Percentiles rank a stretch among this genome's conserved stretches.
Evolutionary conservation across 2,797 vertebrate genomes (phyloP).

Genomic region (Sebastes hopkinsi): DNA sequence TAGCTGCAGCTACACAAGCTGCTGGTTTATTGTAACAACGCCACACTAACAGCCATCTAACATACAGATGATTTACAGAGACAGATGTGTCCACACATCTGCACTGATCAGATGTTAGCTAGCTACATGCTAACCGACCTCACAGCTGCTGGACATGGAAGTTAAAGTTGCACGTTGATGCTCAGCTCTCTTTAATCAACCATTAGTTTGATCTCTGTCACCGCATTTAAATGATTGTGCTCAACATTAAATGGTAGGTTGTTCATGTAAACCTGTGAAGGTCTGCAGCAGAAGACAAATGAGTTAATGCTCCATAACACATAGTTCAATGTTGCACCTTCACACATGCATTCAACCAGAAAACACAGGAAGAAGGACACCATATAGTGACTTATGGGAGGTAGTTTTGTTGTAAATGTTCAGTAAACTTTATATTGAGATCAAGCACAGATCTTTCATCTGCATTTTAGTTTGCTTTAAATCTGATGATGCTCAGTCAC

Average conservation of each 20-base stretch:
- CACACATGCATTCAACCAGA: not conserved
- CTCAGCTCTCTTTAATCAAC: no score
- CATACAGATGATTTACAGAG: not conserved
- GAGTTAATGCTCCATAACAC: not conserved
- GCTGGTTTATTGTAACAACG: not conserved
- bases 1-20: not conserved
- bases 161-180: not conserved
- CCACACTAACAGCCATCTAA: not conserved
- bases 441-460: not conserved
- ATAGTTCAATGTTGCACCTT: not conserved
- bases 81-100: not conserved
- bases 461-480: not conserved
- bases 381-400: not conserved
- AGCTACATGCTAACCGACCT: conserved; percentile 2
- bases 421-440: not conserved
- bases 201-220: not conserved
- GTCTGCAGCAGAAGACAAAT: not conserved
- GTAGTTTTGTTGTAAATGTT: not conserved
- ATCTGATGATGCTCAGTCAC: not conserved
- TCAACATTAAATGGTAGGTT: not conserved
- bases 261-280: not conserved
- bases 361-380: not conserved
- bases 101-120: not conserved
- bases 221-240: not conserved
- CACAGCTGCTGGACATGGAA: not conserved